Base-by-base conservation (phyloP, 2,888 invertebrate species). In the Microplitis manilae region DNA sequence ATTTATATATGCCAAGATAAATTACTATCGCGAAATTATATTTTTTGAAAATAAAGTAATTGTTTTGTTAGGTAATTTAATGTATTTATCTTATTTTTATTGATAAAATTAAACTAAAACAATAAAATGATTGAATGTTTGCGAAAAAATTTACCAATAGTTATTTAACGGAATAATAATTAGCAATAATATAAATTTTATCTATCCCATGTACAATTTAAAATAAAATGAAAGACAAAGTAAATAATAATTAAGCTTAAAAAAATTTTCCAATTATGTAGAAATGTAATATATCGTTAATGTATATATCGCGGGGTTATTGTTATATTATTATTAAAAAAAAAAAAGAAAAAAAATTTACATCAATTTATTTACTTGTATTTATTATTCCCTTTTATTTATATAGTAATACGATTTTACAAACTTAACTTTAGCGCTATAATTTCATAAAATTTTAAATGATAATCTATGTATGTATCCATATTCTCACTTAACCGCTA, bases 301-400 rank as follows among this genome's bases (percentile, higher is more conserved):
- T 89, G 88, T 89, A 89, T 81, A 89, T 89, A 89, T 80, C 84
- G 86, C 85, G 86, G 85, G 85, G 86, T 88, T 88, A 89, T 88
- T 89, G 89, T 89, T 89, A 87, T 86, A 85, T 85, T 85, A 87
- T 87, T 86, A 88, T 86, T 87, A 87, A 74, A 60, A 9, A 75
- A 69, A 73, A 83, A 71, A 87, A 74, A 60, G 6, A 75, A 69
- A 73, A 83, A 71, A 81, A 77, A 67, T 62, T 70, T 39, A 17
- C 41, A 30, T 13, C 30, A 30, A 30, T 30, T 30, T 30, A 30
- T 30, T 30, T 30, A 30, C 2, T 30, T 30, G 30, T 4, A 30
- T 30, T 30, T 4, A 30, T 30, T 30, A 30, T 30, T 30, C 30
- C 30, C 2, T 30, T 30, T 30, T 30, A 30, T 4, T 30, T 30